Percentiles rank a stretch among this genome's conserved stretches.
Conservation (phyloP, 2,888 invertebrate genomes). For the Allophyes oxyacanthae region DNA sequence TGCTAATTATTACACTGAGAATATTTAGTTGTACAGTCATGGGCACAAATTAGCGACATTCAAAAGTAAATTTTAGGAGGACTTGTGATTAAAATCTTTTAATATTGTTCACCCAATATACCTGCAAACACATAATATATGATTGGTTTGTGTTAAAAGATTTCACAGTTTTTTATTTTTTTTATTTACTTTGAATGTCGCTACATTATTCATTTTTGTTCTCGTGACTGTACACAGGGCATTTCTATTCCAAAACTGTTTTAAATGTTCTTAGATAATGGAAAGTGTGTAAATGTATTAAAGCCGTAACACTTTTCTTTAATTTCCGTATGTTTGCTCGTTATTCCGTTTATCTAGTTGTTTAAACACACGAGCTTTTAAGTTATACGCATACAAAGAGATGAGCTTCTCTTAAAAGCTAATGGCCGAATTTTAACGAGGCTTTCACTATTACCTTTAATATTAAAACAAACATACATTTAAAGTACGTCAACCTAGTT, state of each 20-base stretch:
- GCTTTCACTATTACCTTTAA: conserved; percentile 45
- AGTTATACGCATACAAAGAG: conserved; percentile 41
- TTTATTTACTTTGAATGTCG: too few relatives aligned
- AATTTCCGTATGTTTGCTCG: conserved; percentile 40
- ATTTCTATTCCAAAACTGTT: conserved; percentile 12
- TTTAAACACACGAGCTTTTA: conserved; percentile 50
- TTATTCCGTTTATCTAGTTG: conserved; percentile 48
- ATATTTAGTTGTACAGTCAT: conserved; percentile 13
- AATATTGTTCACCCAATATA: too few relatives aligned
- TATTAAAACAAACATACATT: conserved; percentile 48
- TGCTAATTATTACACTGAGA: conserved; percentile 10
- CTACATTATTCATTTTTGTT: too few relatives aligned
- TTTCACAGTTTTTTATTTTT: too few relatives aligned
- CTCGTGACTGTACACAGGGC: conserved; percentile 7
- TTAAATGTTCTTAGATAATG: conserved; percentile 26
- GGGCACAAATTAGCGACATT: too few relatives aligned
- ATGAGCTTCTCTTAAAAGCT: conserved; percentile 42
- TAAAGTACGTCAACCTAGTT: not conserved
- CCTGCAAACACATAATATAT: too few relatives aligned
- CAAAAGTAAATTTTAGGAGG: too few relatives aligned
- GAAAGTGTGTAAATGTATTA: conserved; percentile 42
- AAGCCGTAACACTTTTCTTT: conserved; percentile 53
- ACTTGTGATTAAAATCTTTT: too few relatives aligned
- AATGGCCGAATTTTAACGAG: conserved; percentile 46
- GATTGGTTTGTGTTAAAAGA: too few relatives aligned